A percentile compares a stretch with the other conserved stretches of the same genome.
Evolutionary conservation across 2,113 vertebrate species (phyloP).

Genomic region (Camarhynchus parvulus): DNA sequence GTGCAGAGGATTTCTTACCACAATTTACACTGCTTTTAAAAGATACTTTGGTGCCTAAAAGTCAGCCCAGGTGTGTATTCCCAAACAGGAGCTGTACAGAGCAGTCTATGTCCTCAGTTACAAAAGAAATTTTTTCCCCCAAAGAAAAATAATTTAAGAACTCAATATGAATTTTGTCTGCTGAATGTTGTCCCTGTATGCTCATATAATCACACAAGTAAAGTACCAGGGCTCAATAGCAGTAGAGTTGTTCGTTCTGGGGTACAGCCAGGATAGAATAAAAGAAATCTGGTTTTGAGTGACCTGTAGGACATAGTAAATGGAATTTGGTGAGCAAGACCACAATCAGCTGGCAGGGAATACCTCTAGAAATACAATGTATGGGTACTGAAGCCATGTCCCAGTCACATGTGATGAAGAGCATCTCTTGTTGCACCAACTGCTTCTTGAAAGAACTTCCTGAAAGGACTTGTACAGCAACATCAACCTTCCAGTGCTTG

Average conservation of each 20-base stretch:
- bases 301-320: background rate
- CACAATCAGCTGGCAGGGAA: background rate
- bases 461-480: background rate
- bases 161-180: background rate
- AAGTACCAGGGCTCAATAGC: background rate
- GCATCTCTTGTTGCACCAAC: background rate
- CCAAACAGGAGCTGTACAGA: background rate
- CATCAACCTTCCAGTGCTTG: background rate
- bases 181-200: background rate
- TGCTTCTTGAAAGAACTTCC: background rate
- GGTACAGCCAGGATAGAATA: background rate
- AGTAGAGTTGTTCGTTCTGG: background rate
- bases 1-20: background rate
- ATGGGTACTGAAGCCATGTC: background rate
- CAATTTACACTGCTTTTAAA: background rate
- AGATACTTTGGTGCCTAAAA: background rate
- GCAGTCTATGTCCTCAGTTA: background rate
- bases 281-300: background rate
- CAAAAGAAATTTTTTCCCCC: background rate
- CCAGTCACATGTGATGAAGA: background rate
- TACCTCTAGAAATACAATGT: background rate
- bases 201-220: background rate
- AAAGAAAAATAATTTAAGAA: background rate
- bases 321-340: background rate
- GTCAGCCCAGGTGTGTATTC: background rate